Evolutionary conservation across 1,140 invertebrate genomes (phyloP), one percentile per base, ranked within the genome.

Genomic region (Lepidotrigona ventralis): DNA sequence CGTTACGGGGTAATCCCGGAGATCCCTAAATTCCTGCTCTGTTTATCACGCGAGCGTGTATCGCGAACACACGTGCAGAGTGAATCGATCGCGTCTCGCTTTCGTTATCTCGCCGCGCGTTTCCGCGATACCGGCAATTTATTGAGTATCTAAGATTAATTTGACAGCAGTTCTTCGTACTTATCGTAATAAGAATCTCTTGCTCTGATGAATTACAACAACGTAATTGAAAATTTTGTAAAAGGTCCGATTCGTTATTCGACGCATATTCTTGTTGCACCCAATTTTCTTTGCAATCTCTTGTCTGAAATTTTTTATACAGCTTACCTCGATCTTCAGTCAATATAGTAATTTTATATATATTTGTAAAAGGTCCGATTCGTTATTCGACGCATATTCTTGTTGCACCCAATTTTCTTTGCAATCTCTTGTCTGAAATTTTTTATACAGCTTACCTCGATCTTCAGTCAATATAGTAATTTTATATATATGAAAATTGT

Each of bases 11-110:
- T 77, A 77, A 77, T 77, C 75, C 60, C 5, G 26, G 29, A 66
- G 60, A 77, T 77, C 75, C 60, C 60, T 53, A 66, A 66, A 77
- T 77, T 77, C 60, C 75, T 17, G 23, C 1, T 77, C 60, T 66
- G 60, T 66, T 77, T 66, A 66, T 77, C 75, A 39, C 60, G n/a
- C 33, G 14, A 21, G 9, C 74, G 19, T 51, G 51, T 21, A 56
- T 56, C 71, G n/a, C 21, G 17, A 39, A 76, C 29, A 29, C 60
- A 46, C 39, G 39, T 46, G 60, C 33, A 53, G 26, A 66, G n/a
- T 46, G n/a, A 66, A 66, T 66, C 60, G 73, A 75, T 75, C 74
- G 60, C n/a, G 58, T 26, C 39, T 46, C 39, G 39, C 8, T 64
- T 76, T 76, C 75, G 46, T 39, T 76, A 56, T 74, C 72, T 74